Conservation (phyloP, 2,888 invertebrate species). For the Pecten maximus region DNA sequence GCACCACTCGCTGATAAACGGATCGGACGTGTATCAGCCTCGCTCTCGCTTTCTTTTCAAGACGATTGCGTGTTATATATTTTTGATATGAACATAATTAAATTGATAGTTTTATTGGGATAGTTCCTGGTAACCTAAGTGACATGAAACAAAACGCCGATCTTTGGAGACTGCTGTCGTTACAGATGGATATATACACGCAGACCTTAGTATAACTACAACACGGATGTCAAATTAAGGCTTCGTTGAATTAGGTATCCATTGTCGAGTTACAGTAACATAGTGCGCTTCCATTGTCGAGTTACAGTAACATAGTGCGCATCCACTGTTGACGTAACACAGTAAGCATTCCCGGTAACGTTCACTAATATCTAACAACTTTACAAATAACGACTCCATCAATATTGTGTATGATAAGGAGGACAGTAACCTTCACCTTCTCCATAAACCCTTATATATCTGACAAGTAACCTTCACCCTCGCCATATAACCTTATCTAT, state of each 20-base stretch:
- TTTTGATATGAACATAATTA: not conserved
- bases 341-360: too few relatives aligned
- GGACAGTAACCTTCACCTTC: too few relatives aligned
- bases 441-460: too few relatives aligned
- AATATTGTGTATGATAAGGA: too few relatives aligned
- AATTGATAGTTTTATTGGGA: not conserved
- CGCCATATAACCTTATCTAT: not conserved
- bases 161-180: not conserved
- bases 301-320: too few relatives aligned
- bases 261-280: too few relatives aligned
- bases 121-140: not conserved
- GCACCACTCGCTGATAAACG: not conserved
- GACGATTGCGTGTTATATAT: not conserved
- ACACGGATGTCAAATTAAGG: not conserved
- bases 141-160: not conserved
- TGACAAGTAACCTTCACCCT: not conserved
- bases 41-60: not conserved
- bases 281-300: too few relatives aligned
- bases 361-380: too few relatives aligned
- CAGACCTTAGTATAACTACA: not conserved
- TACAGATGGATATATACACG: not conserved
- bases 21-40: conserved; percentile 1
- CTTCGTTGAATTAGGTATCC: too few relatives aligned
- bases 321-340: too few relatives aligned
- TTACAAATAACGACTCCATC: too few relatives aligned